Conservation (phyloP, 2,797 vertebrate genomes). For the Heliangelus exortis region DNA sequence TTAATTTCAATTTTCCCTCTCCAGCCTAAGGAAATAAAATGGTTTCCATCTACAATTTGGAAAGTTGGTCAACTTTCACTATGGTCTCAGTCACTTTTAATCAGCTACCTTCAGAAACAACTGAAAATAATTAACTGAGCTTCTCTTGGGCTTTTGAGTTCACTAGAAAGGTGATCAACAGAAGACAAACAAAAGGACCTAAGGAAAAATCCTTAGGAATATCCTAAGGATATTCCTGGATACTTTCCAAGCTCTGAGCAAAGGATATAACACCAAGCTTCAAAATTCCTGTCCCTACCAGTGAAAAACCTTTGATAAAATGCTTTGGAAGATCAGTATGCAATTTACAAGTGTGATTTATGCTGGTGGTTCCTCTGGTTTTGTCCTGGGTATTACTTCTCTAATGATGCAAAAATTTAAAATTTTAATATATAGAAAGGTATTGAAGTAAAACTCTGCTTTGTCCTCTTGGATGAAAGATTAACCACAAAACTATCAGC, state of each 20-base stretch:
- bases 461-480: no score
- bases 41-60: neutral
- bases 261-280: neutral
- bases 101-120: neutral
- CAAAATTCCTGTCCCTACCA: neutral
- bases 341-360: neutral
- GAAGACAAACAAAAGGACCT: neutral
- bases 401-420: no score
- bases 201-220: no score
- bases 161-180: neutral
- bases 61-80: slow-evolving; percentile 29
- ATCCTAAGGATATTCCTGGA: neutral
- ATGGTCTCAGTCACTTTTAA: slow-evolving; percentile 23
- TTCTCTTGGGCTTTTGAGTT: neutral
- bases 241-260: neutral
- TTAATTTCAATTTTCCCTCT: neutral
- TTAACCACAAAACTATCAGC: no score
- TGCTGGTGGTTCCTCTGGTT: neutral
- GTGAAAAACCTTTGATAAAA: neutral
- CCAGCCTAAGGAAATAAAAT: neutral
- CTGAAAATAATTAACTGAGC: slow-evolving; percentile 30
- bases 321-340: neutral
- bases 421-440: no score
- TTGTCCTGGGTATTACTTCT: neutral
- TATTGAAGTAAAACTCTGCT: no score